These are phyloP conservation scores for Malacoctenus gilli DNA, from an alignment of 2,797 vertebrate species.

Conservation along the genomic window DNA sequence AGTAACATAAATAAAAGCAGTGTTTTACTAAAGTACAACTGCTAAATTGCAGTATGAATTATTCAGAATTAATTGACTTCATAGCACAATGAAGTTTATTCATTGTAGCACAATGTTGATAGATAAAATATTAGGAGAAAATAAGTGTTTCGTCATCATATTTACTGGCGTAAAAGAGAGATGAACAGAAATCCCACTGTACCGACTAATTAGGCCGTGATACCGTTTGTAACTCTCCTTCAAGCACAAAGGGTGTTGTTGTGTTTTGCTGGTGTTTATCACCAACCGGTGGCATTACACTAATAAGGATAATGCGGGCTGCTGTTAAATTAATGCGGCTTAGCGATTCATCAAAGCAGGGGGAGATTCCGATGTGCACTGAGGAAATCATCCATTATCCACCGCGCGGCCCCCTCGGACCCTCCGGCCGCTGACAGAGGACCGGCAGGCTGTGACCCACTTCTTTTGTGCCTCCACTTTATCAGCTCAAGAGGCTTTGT, in stretches of 20 bases:
- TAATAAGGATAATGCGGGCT: constrained; percentile 50
- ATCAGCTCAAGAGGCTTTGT: constrained; percentile 73
- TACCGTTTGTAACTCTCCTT: neutral
- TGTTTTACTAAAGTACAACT: no score
- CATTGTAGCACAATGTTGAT: no score
- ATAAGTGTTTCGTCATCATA: no score
- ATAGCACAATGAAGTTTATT: no score
- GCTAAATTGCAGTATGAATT: no score
- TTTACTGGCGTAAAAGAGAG: no score
- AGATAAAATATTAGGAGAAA: no score
- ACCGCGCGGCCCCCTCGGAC: constrained; percentile 8
- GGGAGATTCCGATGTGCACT: constrained; percentile 35
- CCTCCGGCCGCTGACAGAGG: constrained; percentile 7
- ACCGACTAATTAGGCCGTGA: neutral
- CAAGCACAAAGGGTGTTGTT: constrained; percentile 10
- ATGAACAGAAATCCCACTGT: neutral
- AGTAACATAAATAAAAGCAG: no score
- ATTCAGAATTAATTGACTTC: no score
- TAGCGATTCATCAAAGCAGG: constrained; percentile 44
- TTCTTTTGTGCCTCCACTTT: constrained; percentile 68
- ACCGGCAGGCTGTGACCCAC: constrained; percentile 70
- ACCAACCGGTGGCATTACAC: constrained; percentile 22
- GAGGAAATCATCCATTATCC: constrained; percentile 47
- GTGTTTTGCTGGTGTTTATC: constrained; percentile 8
- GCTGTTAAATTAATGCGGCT: constrained; percentile 27